Conservation (phyloP, 2,888 invertebrate species). For the Lysandra coridon region DNA sequence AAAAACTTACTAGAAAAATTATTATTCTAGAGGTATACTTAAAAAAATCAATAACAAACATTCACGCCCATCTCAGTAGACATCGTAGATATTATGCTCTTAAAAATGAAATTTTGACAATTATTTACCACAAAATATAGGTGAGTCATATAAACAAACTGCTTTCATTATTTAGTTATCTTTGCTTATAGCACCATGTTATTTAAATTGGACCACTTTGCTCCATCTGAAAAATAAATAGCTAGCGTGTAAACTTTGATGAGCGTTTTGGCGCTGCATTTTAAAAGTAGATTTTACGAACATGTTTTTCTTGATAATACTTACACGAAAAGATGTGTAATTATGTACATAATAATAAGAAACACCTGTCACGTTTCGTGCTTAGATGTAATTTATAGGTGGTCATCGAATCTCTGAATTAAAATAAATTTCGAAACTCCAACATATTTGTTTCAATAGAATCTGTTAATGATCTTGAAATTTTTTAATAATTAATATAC, state of each 20-base stretch:
- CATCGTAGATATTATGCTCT: too few species aligned
- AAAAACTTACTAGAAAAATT: too few species aligned
- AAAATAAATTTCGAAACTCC: not conserved
- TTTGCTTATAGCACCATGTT: not conserved
- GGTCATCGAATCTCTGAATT: not conserved
- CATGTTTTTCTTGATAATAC: not conserved
- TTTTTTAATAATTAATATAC: not conserved
- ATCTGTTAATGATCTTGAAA: slow-evolving; percentile 9
- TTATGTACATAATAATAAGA: slow-evolving; percentile 28
- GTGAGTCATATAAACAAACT: not conserved
- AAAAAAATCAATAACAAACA: too few species aligned
- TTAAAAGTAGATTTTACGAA: slow-evolving; percentile 5
- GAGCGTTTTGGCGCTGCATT: not conserved
- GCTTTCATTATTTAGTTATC: not conserved
- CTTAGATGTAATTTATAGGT: not conserved
- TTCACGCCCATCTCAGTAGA: too few species aligned
- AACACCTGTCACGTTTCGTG: slow-evolving; percentile 23
- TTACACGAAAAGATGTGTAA: slow-evolving; percentile 20
- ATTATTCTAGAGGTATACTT: too few species aligned
- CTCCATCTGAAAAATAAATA: not conserved
- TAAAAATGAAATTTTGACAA: not conserved
- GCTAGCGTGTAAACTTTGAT: not conserved
- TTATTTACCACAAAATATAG: not conserved
- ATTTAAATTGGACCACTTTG: not conserved
- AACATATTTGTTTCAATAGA: not conserved